Percentiles rank a stretch among this genome's conserved stretches.
These are phyloP conservation scores for Sarcophaga subvicina DNA, from an alignment of 2,888 invertebrate genomes.

Conservation along the genomic window DNA sequence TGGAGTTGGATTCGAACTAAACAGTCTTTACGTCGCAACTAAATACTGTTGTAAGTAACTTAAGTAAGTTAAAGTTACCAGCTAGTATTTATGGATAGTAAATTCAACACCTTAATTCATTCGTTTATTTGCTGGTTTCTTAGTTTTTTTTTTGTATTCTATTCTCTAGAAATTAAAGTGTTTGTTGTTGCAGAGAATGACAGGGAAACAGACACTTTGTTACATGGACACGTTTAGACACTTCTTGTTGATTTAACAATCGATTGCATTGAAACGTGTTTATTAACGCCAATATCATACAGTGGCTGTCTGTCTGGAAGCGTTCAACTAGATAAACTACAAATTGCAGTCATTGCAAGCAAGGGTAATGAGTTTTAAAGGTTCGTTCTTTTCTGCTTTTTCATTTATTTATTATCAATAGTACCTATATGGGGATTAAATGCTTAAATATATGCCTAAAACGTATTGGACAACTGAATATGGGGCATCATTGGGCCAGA, in stretches of 20 bases:
- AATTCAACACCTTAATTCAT: conserved; percentile 29
- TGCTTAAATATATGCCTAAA: too few species aligned
- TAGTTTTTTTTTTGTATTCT: neutral
- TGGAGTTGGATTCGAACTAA: conserved; percentile 16
- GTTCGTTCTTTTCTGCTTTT: too few species aligned
- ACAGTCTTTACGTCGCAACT: conserved; percentile 17
- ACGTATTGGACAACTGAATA: too few species aligned
- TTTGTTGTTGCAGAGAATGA: conserved; percentile 14
- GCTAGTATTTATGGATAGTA: conserved; percentile 27
- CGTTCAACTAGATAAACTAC: conserved; percentile 4
- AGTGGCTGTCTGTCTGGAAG: conserved; percentile 19
- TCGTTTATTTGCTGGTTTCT: neutral
- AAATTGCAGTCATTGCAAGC: conserved; percentile 14
- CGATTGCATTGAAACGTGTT: conserved; percentile 51
- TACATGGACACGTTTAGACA: conserved; percentile 45
- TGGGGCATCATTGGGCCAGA: too few species aligned
- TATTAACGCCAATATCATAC: conserved; percentile 43
- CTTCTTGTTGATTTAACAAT: conserved; percentile 57
- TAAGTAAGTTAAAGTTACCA: neutral
- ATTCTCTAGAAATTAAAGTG: conserved; percentile 29
- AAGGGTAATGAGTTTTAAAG: conserved; percentile 6
- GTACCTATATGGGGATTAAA: too few species aligned
- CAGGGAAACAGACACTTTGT: conserved; percentile 29
- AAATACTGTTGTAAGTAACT: neutral
- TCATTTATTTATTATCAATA: neutral